These are phyloP conservation scores for Lycocorax pyrrhopterus DNA, from an alignment of 2,113 vertebrate genomes.

Conservation along the genomic window DNA sequence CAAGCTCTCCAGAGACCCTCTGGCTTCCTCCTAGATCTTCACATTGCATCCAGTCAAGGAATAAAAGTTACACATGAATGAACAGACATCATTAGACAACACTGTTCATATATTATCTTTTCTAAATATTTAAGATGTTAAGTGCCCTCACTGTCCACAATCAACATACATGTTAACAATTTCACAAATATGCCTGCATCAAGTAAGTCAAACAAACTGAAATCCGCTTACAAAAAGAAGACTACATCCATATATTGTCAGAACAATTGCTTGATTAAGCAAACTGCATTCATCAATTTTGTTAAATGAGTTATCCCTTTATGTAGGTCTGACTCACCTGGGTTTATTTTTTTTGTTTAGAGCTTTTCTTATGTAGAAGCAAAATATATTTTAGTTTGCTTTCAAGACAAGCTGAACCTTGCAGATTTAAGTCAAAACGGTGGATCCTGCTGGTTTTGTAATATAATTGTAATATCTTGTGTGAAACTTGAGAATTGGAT, in stretches of 20 bases:
- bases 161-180: fast-evolving
- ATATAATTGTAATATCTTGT: background rate
- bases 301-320: background rate
- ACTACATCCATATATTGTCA: background rate
- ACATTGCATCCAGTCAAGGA: background rate
- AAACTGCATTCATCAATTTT: background rate
- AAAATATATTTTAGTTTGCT: background rate
- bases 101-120: background rate
- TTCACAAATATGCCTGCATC: background rate
- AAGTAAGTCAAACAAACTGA: background rate
- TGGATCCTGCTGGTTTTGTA: background rate
- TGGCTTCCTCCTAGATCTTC: background rate
- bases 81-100: background rate
- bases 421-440: background rate
- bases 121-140: background rate
- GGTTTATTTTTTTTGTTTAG: background rate
- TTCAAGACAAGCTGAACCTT: background rate
- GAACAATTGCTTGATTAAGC: background rate
- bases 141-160: background rate
- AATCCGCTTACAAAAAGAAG: background rate
- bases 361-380: background rate
- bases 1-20: background rate
- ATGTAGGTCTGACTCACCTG: background rate
- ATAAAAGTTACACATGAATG: background rate
- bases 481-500: background rate